A percentile compares a stretch with the other conserved stretches of the same genome.
Evolutionary conservation across 2,888 invertebrate genomes (phyloP).

Genomic region (Dynastes grantii): DNA sequence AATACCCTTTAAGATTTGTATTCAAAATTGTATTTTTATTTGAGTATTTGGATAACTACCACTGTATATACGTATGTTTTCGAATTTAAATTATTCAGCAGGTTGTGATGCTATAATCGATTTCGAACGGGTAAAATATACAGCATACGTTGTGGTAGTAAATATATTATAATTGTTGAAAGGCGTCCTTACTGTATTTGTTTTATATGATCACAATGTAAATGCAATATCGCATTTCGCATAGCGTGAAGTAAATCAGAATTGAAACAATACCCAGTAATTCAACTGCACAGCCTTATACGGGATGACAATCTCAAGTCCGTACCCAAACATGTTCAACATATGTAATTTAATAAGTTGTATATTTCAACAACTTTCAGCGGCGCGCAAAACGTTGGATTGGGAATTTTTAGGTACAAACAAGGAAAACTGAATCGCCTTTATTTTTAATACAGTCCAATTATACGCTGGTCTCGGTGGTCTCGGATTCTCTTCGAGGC

Average conservation of each 20-base stretch:
- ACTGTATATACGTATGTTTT: background rate
- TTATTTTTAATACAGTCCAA: conserved; percentile 29
- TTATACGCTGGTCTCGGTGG: conserved; percentile 8
- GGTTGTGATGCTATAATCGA: background rate
- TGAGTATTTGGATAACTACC: too few relatives aligned
- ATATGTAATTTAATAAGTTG: conserved; percentile 39
- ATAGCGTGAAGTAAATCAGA: conserved; percentile 30
- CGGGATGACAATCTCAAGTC: conserved; percentile 31
- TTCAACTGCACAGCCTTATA: conserved; percentile 27
- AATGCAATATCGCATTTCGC: conserved; percentile 32
- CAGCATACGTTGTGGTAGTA: too few relatives aligned
- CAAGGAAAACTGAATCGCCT: conserved; percentile 28
- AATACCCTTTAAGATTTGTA: too few relatives aligned
- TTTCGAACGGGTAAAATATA: background rate
- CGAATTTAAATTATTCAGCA: background rate
- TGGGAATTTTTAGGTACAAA: conserved; percentile 24
- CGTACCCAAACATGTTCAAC: conserved; percentile 35
- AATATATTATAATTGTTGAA: conserved; percentile 29
- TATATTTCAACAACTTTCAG: conserved; percentile 17
- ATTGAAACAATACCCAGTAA: conserved; percentile 34
- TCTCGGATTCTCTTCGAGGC: background rate
- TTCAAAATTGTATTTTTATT: too few relatives aligned
- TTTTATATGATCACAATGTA: conserved; percentile 33
- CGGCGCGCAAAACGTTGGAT: conserved; percentile 4
- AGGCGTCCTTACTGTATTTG: conserved; percentile 18